A percentile compares a stretch with the other conserved stretches of the same genome.
phyloP scores from a whole-genome alignment of 2,888 invertebrate species.

The Gisinianus flammeolus region DNA sequence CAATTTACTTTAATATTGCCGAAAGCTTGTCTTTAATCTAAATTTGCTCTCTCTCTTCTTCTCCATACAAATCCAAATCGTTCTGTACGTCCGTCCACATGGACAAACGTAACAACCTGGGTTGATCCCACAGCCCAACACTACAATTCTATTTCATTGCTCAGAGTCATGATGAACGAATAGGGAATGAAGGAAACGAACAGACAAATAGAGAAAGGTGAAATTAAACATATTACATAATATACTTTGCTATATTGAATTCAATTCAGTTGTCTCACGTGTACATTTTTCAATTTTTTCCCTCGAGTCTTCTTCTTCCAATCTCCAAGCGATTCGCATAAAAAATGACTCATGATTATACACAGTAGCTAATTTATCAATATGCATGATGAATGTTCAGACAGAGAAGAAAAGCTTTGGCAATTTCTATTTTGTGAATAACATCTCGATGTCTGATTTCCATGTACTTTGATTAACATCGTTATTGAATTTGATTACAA shows the following conservation, averaged over 20 bases:
- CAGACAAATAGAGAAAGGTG: neutral
- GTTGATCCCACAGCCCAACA: neutral
- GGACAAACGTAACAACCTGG: neutral
- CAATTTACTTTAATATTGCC: slow-evolving; percentile 24
- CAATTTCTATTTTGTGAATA: too few species aligned
- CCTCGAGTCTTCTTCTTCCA: neutral
- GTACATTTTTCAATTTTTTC: neutral
- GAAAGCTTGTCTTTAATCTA: slow-evolving; percentile 6
- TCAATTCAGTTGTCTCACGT: neutral
- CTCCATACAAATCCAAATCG: neutral
- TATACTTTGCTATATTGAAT: neutral
- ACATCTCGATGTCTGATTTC: too few species aligned
- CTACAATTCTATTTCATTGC: neutral
- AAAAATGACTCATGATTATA: too few species aligned
- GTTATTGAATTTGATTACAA: neutral
- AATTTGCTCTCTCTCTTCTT: neutral
- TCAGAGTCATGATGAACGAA: neutral
- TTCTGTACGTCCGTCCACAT: neutral
- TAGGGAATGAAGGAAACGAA: neutral
- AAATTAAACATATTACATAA: neutral
- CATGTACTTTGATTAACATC: too few species aligned
- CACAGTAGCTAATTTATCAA: too few species aligned
- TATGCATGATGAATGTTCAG: too few species aligned
- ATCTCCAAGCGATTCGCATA: too few species aligned
- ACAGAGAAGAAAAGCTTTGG: too few species aligned